Evolutionary conservation across 2,113 vertebrate genomes (phyloP), one percentile per base, ranked within the genome.

Genomic region (Crypturellus undulatus): DNA sequence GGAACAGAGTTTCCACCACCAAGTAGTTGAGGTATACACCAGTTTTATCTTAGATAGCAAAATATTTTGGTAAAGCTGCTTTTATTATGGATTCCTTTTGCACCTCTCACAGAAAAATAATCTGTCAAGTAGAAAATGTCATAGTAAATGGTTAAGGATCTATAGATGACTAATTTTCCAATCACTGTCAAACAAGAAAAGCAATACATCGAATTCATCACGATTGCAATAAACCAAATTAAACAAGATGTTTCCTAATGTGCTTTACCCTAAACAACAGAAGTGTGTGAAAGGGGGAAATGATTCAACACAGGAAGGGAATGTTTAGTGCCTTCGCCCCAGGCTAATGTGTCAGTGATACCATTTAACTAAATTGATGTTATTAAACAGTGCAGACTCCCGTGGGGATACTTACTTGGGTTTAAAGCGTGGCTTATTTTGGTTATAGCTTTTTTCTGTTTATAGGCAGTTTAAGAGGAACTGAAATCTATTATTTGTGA

Each of bases 361-460:
- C 8, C 60, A 60, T 87, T 70, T 45, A 32, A 86, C 64, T 68
- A 79, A 96, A 96, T 12, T 52, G 34, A 76, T 92, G 49, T 38
- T 87, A 24, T 81, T 95, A 79, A 68, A 76, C 30, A 76, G 70
- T 6, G 4, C 17, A 54, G 24, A 10, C 12, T 87, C 80, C 89
- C 58, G 3, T 12, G 68, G 72, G 62, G 7, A 54, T 47, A 10
- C 70, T 84, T 58, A 8, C 80, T 92, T 52, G 25, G n/a, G 5
- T 91, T 89, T 84, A 77, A 60, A 69, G 38, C 40, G 47, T 30
- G 38, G 80, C 93, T 94, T 79, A 65, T 91, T 93, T 92, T 94
- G 42, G 69, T 90, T 86, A 47, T 89, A 68, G 42, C 16, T 73
- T 89, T 94, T 92, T 92, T 65, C 73, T 89, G 20, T 84, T 93